These are phyloP conservation scores for Drosophila vallismaia DNA, from an alignment of 2,888 invertebrate genomes.

Conservation along the genomic window DNA sequence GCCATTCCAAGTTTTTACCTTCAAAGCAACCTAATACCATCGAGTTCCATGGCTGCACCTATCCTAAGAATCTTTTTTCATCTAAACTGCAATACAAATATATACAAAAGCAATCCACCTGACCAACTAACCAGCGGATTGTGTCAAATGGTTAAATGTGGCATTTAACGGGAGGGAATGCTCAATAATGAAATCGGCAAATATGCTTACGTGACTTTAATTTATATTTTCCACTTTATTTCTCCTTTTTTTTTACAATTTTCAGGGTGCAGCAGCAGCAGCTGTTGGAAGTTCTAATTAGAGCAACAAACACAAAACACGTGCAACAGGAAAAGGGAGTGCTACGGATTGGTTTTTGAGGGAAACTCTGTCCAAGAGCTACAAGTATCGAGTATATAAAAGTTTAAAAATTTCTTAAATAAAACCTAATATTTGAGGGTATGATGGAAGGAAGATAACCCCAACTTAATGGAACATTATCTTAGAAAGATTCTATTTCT, in stretches of 20 bases:
- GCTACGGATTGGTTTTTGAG: background rate
- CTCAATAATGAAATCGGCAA: constrained; percentile 69
- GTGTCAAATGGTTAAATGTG: constrained; percentile 55
- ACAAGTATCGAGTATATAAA: constrained; percentile 13
- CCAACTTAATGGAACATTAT: too few relatives aligned
- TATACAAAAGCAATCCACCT: constrained; percentile 44
- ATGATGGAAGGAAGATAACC: background rate
- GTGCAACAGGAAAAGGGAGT: constrained; percentile 55
- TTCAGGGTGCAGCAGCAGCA: constrained; percentile 65
- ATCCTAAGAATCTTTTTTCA: background rate
- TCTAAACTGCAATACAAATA: constrained; percentile 16
- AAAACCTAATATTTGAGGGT: background rate
- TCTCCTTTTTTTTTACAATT: constrained; percentile 14
- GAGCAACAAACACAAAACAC: constrained; percentile 53
- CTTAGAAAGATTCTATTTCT: too few relatives aligned
- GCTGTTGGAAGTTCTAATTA: constrained; percentile 67
- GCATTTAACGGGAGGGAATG: constrained; percentile 52
- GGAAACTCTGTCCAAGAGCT: background rate
- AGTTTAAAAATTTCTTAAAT: constrained; percentile 4
- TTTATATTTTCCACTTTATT: constrained; percentile 51
- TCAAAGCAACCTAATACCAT: too few relatives aligned
- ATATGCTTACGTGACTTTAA: constrained; percentile 73
- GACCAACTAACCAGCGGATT: constrained; percentile 29
- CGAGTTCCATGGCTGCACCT: background rate
- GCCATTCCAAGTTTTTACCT: too few relatives aligned